Conservation (phyloP, 2,113 vertebrate genomes). For the Eulacestoma nigropectus region DNA sequence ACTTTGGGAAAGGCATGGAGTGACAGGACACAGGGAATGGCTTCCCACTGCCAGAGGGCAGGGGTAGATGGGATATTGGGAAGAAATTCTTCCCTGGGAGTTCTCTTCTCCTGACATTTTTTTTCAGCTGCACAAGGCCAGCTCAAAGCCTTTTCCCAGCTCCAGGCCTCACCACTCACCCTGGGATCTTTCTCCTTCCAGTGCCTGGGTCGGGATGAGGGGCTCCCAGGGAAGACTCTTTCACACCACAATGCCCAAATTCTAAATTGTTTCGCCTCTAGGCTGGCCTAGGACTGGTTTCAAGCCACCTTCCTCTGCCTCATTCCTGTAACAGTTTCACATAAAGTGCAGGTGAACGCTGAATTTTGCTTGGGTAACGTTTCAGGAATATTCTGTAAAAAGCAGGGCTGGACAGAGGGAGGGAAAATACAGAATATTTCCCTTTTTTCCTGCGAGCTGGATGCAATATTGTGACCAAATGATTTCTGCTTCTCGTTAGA, state of each 20-base stretch:
- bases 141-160: not conserved
- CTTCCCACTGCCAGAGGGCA: not conserved
- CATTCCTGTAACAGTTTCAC: not conserved
- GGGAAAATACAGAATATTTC: not conserved
- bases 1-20: not conserved
- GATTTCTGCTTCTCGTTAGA: not conserved
- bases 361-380: not conserved
- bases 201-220: not conserved
- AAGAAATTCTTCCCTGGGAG: not conserved
- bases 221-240: not conserved
- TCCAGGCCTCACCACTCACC: not conserved
- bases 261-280: not conserved
- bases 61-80: rapidly evolving
- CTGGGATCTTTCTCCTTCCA: not conserved
- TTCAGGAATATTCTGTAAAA: not conserved
- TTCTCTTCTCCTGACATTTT: not conserved
- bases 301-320: not conserved
- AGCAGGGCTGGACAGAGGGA: not conserved
- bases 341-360: not conserved
- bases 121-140: not conserved
- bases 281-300: not conserved
- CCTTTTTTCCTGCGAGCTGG: not conserved
- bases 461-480: not conserved
- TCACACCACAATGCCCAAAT: not conserved
- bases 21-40: not conserved